Conservation (phyloP, 2,113 vertebrate genomes). For the Hystrix cristata region DNA sequence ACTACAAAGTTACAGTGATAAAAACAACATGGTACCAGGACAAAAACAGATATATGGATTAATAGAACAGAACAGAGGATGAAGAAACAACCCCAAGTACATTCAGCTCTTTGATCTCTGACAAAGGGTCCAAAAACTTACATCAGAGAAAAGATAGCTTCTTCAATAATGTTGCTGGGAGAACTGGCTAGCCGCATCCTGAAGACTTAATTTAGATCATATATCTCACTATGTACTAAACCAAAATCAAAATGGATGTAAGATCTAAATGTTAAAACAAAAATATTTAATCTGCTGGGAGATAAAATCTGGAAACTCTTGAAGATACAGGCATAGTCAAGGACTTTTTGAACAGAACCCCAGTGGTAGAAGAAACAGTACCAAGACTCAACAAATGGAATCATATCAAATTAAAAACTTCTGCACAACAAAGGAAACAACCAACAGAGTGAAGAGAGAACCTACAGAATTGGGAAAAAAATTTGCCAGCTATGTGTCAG, state of each 20-base stretch:
- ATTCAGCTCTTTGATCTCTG: not conserved
- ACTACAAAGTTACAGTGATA: not conserved
- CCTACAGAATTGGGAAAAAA: not conserved
- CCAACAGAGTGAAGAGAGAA: not conserved
- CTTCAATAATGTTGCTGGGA: not conserved
- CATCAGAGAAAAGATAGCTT: not conserved
- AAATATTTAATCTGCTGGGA: too few species aligned
- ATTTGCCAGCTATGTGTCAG: not conserved
- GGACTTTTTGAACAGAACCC: not conserved
- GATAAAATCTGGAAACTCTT: too few species aligned
- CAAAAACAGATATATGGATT: not conserved
- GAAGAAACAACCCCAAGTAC: not conserved
- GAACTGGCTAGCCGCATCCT: not conserved
- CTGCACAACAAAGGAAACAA: not conserved
- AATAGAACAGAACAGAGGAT: not conserved
- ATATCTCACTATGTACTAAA: too few species aligned
- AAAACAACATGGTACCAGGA: not conserved
- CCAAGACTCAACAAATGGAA: not conserved
- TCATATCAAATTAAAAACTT: not conserved
- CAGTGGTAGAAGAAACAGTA: not conserved
- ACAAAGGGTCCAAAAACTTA: not conserved
- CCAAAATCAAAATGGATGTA: too few species aligned
- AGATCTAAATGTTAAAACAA: too few species aligned
- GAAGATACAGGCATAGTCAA: not conserved
- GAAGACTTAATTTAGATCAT: too few species aligned